Base-by-base conservation (phyloP, 2,888 invertebrate species). In the Lasius fuliginosus region DNA sequence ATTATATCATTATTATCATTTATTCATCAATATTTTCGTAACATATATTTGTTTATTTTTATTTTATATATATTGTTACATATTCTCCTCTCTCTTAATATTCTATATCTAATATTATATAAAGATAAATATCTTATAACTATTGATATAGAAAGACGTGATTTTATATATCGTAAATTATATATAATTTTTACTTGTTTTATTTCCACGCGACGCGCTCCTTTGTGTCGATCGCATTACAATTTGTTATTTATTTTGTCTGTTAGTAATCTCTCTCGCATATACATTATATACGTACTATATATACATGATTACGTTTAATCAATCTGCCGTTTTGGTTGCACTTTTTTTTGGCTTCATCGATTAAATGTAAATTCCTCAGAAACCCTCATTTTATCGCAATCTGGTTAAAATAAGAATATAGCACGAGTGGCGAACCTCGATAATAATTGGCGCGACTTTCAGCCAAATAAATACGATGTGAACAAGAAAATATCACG, bases 401-500 rank as follows among this genome's bases (percentile, higher is more conserved):
- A 30, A 15, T 56, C 49, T 75, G 76, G 53, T 46, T 76, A 49
- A 67, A 83, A 76, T 75, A 75, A 88, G 86, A 88, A 82, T 81
- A 81, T 74, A 76, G 40, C 64, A 73, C n/a, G 53, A 83, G 64
- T 75, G 81, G 49, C 49, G 30, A 73, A 69, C 11, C 4, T 5
- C 71, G 83, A 84, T 82, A 79, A 71, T 64, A 49, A 76, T 62
- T 42, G 56, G 40, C 62, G 82, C 84, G 67, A 79, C 62, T 49
- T 56, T 33, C 56, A 68, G 69, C 69, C 46, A 75, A 83, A 87
- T 85, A 85, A 87, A 60, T 53, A 18, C 76, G 65, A 11, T 12
- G n/a, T 36, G 15, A 67, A 53, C 18, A 23, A 15, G n/a, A 9
- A 75, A 27, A 49, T 49, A 23, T 75, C 18, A 15, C 27, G 23